A percentile compares a stretch with the other conserved stretches of the same genome.
phyloP scores from a whole-genome alignment of 2,113 vertebrate species.

The Nerophis ophidion region DNA sequence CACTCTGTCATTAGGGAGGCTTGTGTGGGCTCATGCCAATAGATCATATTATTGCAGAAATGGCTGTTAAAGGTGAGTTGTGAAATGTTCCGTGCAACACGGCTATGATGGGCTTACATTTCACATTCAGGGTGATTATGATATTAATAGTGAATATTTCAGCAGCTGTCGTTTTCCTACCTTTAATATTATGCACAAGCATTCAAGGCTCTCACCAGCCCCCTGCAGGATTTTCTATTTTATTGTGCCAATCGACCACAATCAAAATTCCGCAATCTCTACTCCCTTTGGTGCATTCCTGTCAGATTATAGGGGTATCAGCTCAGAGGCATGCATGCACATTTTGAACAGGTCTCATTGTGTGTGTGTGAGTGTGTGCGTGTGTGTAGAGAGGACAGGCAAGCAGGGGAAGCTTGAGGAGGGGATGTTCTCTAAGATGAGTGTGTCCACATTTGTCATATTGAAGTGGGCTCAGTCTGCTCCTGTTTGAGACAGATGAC shows the following conservation, averaged over 20 bases:
- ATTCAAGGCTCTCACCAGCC: conserved; percentile 19
- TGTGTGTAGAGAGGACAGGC: neutral
- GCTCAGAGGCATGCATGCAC: conserved; percentile 20
- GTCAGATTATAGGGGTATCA: conserved; percentile 42
- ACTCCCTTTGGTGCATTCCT: conserved; percentile 40
- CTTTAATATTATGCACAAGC: conserved; percentile 35
- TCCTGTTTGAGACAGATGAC: conserved; percentile 70
- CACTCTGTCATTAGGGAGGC: conserved; percentile 64
- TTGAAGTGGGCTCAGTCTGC: conserved; percentile 63
- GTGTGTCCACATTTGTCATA: conserved; percentile 64
- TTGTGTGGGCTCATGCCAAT: conserved; percentile 58
- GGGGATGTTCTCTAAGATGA: conserved; percentile 51
- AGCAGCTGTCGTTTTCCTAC: conserved; percentile 25
- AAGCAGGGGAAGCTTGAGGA: conserved; percentile 25
- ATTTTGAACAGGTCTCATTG: conserved; percentile 29
- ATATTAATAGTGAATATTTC: conserved; percentile 41
- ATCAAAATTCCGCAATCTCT: conserved; percentile 35
- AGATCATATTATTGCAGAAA: conserved; percentile 42
- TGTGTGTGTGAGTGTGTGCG: conserved; percentile 5
- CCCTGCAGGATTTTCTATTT: conserved; percentile 37
- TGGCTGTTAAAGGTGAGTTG: conserved; percentile 33
- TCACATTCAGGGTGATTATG: conserved; percentile 24
- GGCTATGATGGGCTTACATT: conserved; percentile 11
- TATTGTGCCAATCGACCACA: conserved; percentile 48
- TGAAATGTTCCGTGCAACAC: conserved; percentile 39